Base-by-base conservation (phyloP, 2,888 invertebrate species). In the Apomyelois bistriatella region DNA sequence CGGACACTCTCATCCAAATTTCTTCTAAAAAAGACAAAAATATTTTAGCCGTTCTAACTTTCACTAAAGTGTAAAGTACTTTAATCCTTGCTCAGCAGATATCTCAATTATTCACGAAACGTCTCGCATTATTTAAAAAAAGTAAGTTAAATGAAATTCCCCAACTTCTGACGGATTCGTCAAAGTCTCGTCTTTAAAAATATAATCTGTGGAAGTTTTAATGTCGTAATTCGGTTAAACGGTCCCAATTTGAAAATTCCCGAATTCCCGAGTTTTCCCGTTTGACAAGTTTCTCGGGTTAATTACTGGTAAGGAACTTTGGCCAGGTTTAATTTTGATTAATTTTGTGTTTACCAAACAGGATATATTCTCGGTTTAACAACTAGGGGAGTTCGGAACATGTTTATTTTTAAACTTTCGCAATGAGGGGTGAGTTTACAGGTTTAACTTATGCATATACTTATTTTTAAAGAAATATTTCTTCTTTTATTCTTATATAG, bases 191-290 rank as follows among this genome's bases (percentile, higher is more conserved):
- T 32, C 7, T 32, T 32, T 56, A 56, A 56, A 53, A 53, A 53
- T 52, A 52, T 52, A 37, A 52, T 52, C 53, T n/a, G 48, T 12
- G 10, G 8, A 49, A 56, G 52, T 56, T 56, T 53, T 52, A 56
- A 56, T 56, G 56, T 49, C 49, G 48, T 56, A 48, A 53, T 56
- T 46, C 52, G 48, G 52, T 49, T 53, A 56, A 56, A 52, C 42
- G 36, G 53, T 35, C 46, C 46, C 28, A 35, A 32, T 46, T 40
- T 32, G 35, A 13, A 30, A 32, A 32, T 46, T 32, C 32, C 32
- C 16, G 16, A 32, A 53, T 48, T 40, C 30, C 17, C 49, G 49
- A 38, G 35, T 51, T 51, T 52, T 40, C 48, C 22, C 50, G 22
- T 50, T 51, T 48, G 46, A 57, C 52, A 56, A 53, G 51, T 48